Conservation (phyloP, 92 coral and sea anemone species). For the Epizoanthus ramosus region DNA sequence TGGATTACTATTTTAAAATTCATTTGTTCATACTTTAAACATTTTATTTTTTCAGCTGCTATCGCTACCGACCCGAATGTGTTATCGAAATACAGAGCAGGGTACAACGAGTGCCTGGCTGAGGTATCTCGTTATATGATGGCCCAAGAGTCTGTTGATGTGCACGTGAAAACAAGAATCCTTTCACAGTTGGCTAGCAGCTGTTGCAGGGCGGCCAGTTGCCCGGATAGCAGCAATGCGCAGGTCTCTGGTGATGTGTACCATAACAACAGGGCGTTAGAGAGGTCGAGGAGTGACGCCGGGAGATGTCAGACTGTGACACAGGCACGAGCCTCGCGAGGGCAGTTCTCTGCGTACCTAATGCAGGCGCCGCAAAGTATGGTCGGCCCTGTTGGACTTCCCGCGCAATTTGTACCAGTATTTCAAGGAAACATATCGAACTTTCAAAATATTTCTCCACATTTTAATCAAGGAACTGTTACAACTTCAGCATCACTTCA, state of each 20-base stretch:
- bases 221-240: neutral
- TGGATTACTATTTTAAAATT: neutral
- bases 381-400: neutral
- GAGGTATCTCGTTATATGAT: conserved; percentile 62
- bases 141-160: conserved; percentile 55
- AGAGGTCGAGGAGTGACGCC: neutral
- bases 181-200: conserved; percentile 58
- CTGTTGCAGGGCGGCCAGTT: conserved; percentile 28
- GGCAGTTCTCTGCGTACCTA: neutral
- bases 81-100: conserved; percentile 64
- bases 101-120: conserved; percentile 70
- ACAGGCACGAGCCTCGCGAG: neutral
- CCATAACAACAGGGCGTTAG: neutral
- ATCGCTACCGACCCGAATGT: conserved; percentile 48
- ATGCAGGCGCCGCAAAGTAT: conserved; percentile 5
- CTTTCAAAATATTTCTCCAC: conserved; percentile 6
- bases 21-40: neutral
- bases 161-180: conserved; percentile 56
- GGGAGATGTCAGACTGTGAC: neutral
- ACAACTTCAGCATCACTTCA: neutral
- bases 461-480: conserved; percentile 2
- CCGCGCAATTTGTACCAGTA: conserved; percentile 9
- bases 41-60: conserved; percentile 31
- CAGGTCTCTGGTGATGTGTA: neutral
- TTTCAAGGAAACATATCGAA: conserved; percentile 14